Evolutionary conservation across 2,797 vertebrate genomes (phyloP), one percentile per base, ranked within the genome.

Genomic region (Ibycter americanus): DNA sequence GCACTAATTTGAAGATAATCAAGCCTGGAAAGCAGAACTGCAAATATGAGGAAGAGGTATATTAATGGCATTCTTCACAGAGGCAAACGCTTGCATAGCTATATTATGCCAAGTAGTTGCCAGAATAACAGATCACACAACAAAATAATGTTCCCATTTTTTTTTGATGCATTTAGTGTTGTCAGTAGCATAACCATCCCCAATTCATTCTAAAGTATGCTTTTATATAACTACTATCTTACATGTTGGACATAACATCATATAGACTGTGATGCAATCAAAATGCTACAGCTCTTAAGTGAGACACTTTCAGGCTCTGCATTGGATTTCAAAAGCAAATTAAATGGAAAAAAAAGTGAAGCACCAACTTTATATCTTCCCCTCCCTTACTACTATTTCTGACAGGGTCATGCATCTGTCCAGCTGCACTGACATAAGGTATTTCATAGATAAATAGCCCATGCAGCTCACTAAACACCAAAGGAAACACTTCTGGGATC

Each of bases 251-350:
- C 11, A 65, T 38, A 12, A 26, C 4, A 78, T 51, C 11, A 5
- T 6, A 9, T 3, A 66, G 20, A 66, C 12, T n/a, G 4, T 6
- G 11, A 59, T 5, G 11, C 1, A 1, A 74, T 13, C 13, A 71
- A 91, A 94, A 74, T 2, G 3, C 21, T 56, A 9, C 36, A 83
- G 62, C 22, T 65, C 49, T 79, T 84, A 65, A 72, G 16, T 22
- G 8, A 78, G 44, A 44, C 9, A 11, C 12, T 25, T 62, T 12
- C 17, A 71, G 62, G 34, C 23, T 80, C 46, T 22, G 8, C 9
- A 25, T 3, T 38, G 40, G 21, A 71, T 63, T 92, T 89, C 27
- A 47, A 74, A 59, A 71, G 23, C 2, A 34, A 40, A 25, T 47
- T 63, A 67, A 51, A 44, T 14, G 0, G 9, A 21, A 9, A 23